phyloP scores from a whole-genome alignment of 2,888 invertebrate species.

The Cantharis lateralis region DNA sequence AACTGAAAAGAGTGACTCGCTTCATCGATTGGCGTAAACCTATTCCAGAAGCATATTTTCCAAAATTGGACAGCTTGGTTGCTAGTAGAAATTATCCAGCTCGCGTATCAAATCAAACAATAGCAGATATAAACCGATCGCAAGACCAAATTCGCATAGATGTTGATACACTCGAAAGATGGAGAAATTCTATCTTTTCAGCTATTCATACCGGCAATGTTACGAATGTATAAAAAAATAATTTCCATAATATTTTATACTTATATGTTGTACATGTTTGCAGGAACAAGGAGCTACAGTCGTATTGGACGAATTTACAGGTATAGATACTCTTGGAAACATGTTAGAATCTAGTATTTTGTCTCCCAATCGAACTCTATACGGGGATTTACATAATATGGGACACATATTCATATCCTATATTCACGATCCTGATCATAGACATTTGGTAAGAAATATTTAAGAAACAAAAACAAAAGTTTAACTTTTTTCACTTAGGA shows the following conservation, averaged over 20 bases:
- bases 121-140: constrained; percentile 69
- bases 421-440: constrained; percentile 80
- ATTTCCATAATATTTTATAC: not conserved
- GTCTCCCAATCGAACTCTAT: constrained; percentile 70
- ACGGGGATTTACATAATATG: constrained; percentile 83
- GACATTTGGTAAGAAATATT: constrained; percentile 63
- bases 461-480: not conserved
- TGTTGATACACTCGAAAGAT: constrained; percentile 72
- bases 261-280: not conserved
- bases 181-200: constrained; percentile 74
- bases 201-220: constrained; percentile 70
- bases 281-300: constrained; percentile 64
- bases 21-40: constrained; percentile 70
- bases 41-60: constrained; percentile 80
- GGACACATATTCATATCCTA: constrained; percentile 80
- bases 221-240: constrained; percentile 58
- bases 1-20: constrained; percentile 65
- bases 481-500: constrained; percentile 61
- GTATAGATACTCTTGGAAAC: constrained; percentile 80
- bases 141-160: constrained; percentile 70
- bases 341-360: constrained; percentile 75
- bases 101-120: constrained; percentile 61
- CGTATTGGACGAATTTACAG: constrained; percentile 66
- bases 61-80: constrained; percentile 79
- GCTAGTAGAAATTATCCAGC: constrained; percentile 78